Base-by-base conservation (phyloP, 2,888 invertebrate species). In the Coenonympha glycerion region DNA sequence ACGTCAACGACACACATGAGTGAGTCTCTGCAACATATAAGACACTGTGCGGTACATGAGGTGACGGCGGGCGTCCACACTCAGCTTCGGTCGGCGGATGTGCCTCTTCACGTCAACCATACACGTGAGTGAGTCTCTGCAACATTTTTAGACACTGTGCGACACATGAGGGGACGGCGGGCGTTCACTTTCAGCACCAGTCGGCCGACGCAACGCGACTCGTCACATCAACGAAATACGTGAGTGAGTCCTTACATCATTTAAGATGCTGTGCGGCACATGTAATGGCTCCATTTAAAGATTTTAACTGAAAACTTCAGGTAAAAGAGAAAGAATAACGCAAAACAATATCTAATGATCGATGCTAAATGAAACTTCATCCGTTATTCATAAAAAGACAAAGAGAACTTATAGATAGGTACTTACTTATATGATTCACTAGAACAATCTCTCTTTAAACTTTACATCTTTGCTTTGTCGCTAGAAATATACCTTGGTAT, bases 171-270 rank as follows among this genome's bases (percentile, higher is more conserved):
- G 66, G 80, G 69, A 69, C 70, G 69, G 66, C 64, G 63, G 74
- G 72, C 59, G 77, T 74, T 65, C 62, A 60, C 53, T 81, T 79
- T 55, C 86, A 85, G 68, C 77, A 84, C 53, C 80, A 70, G 42
- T 86, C 86, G 47, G 85, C 80, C 58, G 85, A 86, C 73, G 83
- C 82, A n/a, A n/a, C n/a, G n/a, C n/a, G 61, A 85, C 84, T 61
- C 73, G 73, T 46, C 60, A 74, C 54, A 61, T 73, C 67, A 85
- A 86, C 76, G 81, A 85, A 66, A 85, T 85, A 78, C 77, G 84
- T 85, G 70, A 79, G 83, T 55, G 55, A 55, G 52, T 55, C 28
- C 30, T 30, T n/a, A n/a, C n/a, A n/a, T n/a, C 6, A 9, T 26
- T 6, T 9, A 26, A 26, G 6, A 26, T 2, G n/a, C n/a, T n/a